Evolutionary conservation across 1,140 invertebrate species (phyloP), one percentile per base, ranked within the genome.

Genomic region (Chrysopa pallens): DNA sequence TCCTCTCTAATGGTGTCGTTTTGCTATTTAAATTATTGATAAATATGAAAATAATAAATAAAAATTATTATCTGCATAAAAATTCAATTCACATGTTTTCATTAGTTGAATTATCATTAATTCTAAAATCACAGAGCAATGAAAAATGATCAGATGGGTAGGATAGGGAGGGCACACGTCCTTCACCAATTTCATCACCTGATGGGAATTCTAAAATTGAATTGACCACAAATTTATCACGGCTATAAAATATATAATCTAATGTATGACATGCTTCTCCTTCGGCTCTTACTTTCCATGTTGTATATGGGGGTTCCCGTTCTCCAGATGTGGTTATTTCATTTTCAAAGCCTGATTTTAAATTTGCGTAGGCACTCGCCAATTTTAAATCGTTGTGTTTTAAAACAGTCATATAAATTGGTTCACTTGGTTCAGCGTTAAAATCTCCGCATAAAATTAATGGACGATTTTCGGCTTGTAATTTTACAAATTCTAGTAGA

Each of bases 91-190:
- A 23, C 2, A 23, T 23, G 5, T 23, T 23, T 23, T 23, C 17
- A 23, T 5, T 23, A 3, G 17, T 23, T 23, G 31, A 9, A 33
- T 33, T 12, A 9, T 33, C 40, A 7, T 36, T 42, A 17, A 52
- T 36, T 8, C 39, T 42, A 28, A 85, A 72, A 58, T 86, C 82
- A 57, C 72, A 74, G 12, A 80, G 71, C 13, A 87, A 62, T 0
- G 81, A 81, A 50, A 87, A 76, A 57, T 87, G 83, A 67, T 87
- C 83, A 8, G 80, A 84, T 1, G 83, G 79, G 62, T 84, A 87
- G 12, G 62, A 56, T 42, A 72, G 63, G 27, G 74, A 77, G 8
- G 83, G 83, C 4, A 82, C 70, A 29, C 79, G 61, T 44, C 69
- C 65, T 38, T 67, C 59, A 8, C 82, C 82, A 43, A 86, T 73